Evolutionary conservation across 30 jellyfish, hydroid and myxozoan genomes (phyloP), one percentile per base, ranked within the genome.

Genomic region (Aurelia sp.): DNA sequence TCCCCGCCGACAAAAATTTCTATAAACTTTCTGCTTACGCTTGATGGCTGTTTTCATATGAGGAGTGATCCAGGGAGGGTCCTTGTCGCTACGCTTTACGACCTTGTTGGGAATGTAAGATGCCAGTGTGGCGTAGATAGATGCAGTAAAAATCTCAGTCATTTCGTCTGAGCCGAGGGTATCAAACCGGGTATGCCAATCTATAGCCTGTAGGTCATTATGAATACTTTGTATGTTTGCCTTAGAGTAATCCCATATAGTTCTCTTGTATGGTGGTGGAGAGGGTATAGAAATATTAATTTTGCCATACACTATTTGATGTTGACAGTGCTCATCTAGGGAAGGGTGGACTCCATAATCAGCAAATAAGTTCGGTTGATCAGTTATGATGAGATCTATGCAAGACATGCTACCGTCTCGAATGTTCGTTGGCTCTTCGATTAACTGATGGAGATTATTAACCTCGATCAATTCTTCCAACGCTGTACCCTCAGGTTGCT

Each of bases 31-130:
- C 31, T 66, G 87, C 77, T 76, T 87, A 60, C 82, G 87, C 61
- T 68, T 79, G 63, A 87, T 67, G 33, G 33, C 33, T 27, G 33
- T 27, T 27, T 27, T 27, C 2, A 27, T 27, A 27, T 13, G 86
- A 31, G 75, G 70, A 31, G 91, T 87, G 52, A 87, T 87, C 96
- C 91, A 87, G 38, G 78, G 90, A 52, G 91, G 80, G 69, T 87
- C 91, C 62, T 87, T 76, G 58, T 87, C 85, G 24, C 63, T 38
- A 41, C 71, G 27, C 24, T 27, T 67, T 4, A 87, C 44, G 17
- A 78, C 81, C 44, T 52, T 70, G 85, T 77, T 77, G 17, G 96
- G 91, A 62, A 87, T 76, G 8, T 41, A 61, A 41, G 82, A 50
- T 0, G 41, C 4, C 21, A 77, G n/a, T 5, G 66, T 87, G 53